phyloP scores from a whole-genome alignment of 2,888 invertebrate species.

The Andrena fulva region DNA sequence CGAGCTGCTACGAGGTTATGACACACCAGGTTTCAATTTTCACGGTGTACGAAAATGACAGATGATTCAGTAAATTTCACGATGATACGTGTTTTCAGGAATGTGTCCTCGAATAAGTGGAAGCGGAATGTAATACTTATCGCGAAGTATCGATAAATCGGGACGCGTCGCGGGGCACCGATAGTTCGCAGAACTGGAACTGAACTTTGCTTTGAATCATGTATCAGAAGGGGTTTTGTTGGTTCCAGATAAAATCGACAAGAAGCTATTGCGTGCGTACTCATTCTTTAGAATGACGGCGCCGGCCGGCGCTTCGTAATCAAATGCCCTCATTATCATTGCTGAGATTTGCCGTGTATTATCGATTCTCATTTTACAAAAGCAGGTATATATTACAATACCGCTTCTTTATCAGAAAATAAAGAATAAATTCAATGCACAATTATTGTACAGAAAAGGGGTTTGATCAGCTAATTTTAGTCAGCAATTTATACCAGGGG shows the following conservation, averaged over 20 bases:
- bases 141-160: slow-evolving; percentile 13
- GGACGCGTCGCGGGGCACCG: slow-evolving; percentile 16
- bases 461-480: not conserved
- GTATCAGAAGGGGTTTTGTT: slow-evolving; percentile 51
- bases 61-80: slow-evolving; percentile 17
- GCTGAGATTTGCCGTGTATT: not conserved
- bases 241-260: slow-evolving; percentile 59
- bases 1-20: not conserved
- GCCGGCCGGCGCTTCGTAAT: slow-evolving; percentile 37
- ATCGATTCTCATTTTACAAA: not conserved
- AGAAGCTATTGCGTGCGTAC: not conserved
- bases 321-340: not conserved
- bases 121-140: slow-evolving; percentile 9
- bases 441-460: not conserved
- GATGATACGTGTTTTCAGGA: slow-evolving; percentile 8
- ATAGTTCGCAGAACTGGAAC: slow-evolving; percentile 44
- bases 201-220: slow-evolving; percentile 55
- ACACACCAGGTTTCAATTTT: not conserved
- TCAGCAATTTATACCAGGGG: not conserved
- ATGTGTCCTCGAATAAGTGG: slow-evolving; percentile 8
- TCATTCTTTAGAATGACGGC: slow-evolving; percentile 23
- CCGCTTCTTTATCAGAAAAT: not conserved
- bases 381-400: not conserved
- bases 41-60: not conserved
- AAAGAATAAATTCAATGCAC: not conserved